Base-by-base conservation (phyloP, 2,113 vertebrate species). In the Nycticebus coucang region DNA sequence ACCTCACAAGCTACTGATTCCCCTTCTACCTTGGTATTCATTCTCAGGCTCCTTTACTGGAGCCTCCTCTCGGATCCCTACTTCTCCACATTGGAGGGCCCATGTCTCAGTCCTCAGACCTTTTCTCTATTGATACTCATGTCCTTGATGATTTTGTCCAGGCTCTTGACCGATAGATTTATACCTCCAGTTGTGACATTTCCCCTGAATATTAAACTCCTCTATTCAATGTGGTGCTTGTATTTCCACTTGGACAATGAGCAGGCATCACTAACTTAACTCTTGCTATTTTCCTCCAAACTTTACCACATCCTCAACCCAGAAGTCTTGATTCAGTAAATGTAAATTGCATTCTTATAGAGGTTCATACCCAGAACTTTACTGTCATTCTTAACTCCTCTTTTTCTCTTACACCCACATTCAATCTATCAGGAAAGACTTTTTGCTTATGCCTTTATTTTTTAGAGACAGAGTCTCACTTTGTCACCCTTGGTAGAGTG, bases 141-240 rank as follows among this genome's bases (percentile, higher is more conserved):
- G 30, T 7, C 11, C 62, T 62, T 59, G 53, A 22, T 50, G 30
- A 64, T 8, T 18, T 59, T 26, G 37, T 62, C 74, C 66, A 53
- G 26, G 57, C 11, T 26, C 28, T 60, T 22, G 41, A 41, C 28
- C 33, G 9, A 7, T 24, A 26, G 1, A 14, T 35, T 24, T 35
- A 33, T 21, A 18, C n/a, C 12, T 85, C 14, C 22, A 12, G n/a
- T 12, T 11, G 1, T 24, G 37, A 33, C 30, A 2, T 74, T 30
- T 60, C 15, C 62, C 21, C 45, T 79, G 55, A 96, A 89, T 96
- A 93, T 87, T 94, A n/a, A 92, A 94, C 97, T 96, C 96, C 79
- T 62, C 96, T 85, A 68, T 87, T 91, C 33, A 12, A 24, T 4
- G 15, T 30, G 64, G 26, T 18, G 22, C 12, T 50, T 35, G 53